Evolutionary conservation across 2,888 invertebrate species (phyloP), one percentile per base, ranked within the genome.

Genomic region (Drosophila anceps): DNA sequence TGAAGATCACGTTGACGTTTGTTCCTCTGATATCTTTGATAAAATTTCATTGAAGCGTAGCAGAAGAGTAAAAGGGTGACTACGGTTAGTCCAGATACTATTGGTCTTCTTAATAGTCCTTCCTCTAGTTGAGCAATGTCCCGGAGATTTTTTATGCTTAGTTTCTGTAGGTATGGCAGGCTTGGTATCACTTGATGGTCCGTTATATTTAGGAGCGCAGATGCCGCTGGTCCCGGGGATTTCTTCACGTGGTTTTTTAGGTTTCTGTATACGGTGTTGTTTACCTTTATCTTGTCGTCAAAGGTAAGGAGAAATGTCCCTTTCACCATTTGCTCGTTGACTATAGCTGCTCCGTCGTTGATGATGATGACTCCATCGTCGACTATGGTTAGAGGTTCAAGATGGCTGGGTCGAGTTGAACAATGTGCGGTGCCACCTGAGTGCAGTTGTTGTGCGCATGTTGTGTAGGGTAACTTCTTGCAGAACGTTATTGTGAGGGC

Each of bases 351-450:
- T 39, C n/a, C 5, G 20, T 46, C 46, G 15, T 15, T 46, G 27
- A 46, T 31, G 67, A 48, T 33, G 18, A 51, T 33, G 18, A 51
- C 33, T 18, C 33, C 18, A 18, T 51, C 20, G 33, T 51, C 18
- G 31, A 51, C 20, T 18, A 18, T 10, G 4, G 50, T 33, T 18
- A 51, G n/a, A 9, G 33, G 50, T n/a, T 51, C 33, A 7, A 33
- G 13, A 12, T 51, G 31, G 33, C 18, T 51, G 50, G 31, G 18
- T 18, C 50, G 50, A 33, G 13, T n/a, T 39, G 39, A 39, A 5
- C n/a, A 39, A 39, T n/a, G 39, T n/a, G 39, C 8, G n/a, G 39
- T 39, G n/a, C n/a, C 39, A 39, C 39, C 39, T 39, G 39, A n/a
- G 39, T 39, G 37, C 37, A 37, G 37, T 37, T 37, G 37, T 37